phyloP scores from a whole-genome alignment of 2,797 vertebrate genomes.

The Periophthalmus magnuspinnatus region DNA sequence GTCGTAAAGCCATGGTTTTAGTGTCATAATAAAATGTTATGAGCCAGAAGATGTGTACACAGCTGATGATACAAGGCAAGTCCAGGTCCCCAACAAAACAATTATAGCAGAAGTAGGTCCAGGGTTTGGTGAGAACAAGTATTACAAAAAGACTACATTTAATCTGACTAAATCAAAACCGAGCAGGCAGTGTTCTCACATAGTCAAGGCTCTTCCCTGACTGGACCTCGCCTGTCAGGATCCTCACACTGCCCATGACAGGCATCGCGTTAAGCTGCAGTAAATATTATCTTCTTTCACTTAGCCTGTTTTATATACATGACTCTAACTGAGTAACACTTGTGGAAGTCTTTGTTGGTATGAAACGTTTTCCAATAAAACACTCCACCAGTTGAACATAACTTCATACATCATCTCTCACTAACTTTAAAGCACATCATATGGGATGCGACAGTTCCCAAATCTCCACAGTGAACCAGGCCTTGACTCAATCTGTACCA shows the following conservation, averaged over 20 bases:
- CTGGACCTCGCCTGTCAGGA: neutral
- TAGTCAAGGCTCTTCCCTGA: neutral
- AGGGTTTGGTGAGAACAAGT: neutral
- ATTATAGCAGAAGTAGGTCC: no score
- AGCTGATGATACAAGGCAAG: no score
- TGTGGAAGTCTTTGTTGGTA: neutral
- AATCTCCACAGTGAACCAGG: slow-evolving; percentile 30
- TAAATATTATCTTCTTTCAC: neutral
- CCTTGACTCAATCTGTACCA: slow-evolving; percentile 37
- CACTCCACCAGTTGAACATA: neutral
- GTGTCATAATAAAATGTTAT: no score
- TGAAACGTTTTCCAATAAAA: neutral
- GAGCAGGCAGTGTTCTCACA: neutral
- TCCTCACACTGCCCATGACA: neutral
- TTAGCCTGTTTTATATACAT: neutral
- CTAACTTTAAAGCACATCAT: neutral
- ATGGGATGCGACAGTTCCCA: slow-evolving; percentile 25
- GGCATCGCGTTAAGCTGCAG: neutral
- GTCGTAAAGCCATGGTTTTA: no score
- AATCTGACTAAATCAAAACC: neutral
- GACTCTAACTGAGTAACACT: neutral
- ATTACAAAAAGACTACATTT: neutral
- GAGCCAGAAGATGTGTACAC: no score
- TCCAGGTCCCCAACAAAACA: no score
- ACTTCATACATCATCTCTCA: neutral